These are phyloP conservation scores for Embiotoca jacksoni DNA, from an alignment of 2,113 vertebrate genomes.

Conservation along the genomic window DNA sequence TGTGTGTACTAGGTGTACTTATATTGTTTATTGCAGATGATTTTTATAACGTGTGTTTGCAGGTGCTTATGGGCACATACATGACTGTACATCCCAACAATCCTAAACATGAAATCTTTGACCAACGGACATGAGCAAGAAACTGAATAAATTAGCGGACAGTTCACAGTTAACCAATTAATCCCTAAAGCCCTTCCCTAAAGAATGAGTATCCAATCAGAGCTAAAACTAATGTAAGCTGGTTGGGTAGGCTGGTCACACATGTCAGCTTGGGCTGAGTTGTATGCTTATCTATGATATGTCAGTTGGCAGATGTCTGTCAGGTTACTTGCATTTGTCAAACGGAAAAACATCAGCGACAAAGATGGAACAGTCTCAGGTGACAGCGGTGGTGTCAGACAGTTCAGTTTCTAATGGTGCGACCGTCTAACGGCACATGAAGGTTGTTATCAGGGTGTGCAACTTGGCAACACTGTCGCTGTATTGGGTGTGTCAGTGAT, in stretches of 20 bases:
- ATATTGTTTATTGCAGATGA: no score
- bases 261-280: no score
- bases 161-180: background rate
- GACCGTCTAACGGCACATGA: constrained; percentile 10
- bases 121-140: background rate
- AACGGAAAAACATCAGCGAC: background rate
- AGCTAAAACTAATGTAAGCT: background rate
- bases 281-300: background rate
- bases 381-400: constrained; percentile 11
- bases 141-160: background rate
- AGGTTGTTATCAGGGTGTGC: constrained; percentile 8
- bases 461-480: constrained; percentile 11
- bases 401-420: background rate
- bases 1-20: background rate
- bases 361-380: constrained; percentile 26
- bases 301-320: background rate
- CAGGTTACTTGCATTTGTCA: background rate
- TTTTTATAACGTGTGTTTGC: background rate
- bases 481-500: constrained; percentile 39
- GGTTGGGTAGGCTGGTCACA: background rate
- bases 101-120: background rate
- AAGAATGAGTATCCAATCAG: background rate
- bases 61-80: background rate
- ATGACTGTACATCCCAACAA: background rate
- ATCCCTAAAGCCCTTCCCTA: background rate